A percentile compares a stretch with the other conserved stretches of the same genome.
Evolutionary conservation across 2,888 invertebrate genomes (phyloP).

Genomic region (Nymphalis urticae): DNA sequence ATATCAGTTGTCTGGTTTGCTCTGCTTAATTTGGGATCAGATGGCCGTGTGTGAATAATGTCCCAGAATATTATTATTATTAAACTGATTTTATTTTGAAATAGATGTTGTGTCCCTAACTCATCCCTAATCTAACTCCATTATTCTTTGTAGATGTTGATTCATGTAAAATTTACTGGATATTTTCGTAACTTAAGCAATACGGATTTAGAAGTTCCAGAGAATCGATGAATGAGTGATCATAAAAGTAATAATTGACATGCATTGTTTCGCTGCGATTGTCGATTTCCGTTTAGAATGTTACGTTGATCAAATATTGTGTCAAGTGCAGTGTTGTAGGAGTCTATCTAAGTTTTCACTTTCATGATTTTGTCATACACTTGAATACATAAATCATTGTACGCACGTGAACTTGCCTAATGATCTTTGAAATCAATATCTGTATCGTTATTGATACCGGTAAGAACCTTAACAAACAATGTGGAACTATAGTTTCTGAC

Average conservation of each 20-base stretch:
- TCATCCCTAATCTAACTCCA: too few relatives aligned
- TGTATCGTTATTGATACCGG: slow-evolving; percentile 18
- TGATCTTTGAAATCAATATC: slow-evolving; percentile 32
- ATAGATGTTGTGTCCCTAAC: too few relatives aligned
- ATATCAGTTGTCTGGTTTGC: too few relatives aligned
- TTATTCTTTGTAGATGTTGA: too few relatives aligned
- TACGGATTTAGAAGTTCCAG: too few relatives aligned
- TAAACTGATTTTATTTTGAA: too few relatives aligned
- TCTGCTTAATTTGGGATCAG: too few relatives aligned
- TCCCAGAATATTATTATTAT: too few relatives aligned
- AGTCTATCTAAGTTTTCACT: slow-evolving; percentile 66
- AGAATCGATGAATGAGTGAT: neutral
- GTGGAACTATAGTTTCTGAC: slow-evolving; percentile 24
- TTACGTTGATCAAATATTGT: slow-evolving; percentile 52
- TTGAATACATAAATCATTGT: slow-evolving; percentile 43
- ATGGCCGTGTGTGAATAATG: too few relatives aligned
- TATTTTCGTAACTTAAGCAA: too few relatives aligned
- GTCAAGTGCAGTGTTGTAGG: slow-evolving; percentile 57
- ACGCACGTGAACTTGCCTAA: slow-evolving; percentile 29
- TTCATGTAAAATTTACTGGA: too few relatives aligned
- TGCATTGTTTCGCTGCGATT: slow-evolving; percentile 39
- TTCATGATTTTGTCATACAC: slow-evolving; percentile 58
- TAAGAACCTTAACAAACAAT: slow-evolving; percentile 16
- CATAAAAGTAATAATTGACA: slow-evolving; percentile 30
- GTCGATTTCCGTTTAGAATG: slow-evolving; percentile 44